Evolutionary conservation across 1,140 invertebrate species (phyloP).

Genomic region (Dolichoris vasculosae): DNA sequence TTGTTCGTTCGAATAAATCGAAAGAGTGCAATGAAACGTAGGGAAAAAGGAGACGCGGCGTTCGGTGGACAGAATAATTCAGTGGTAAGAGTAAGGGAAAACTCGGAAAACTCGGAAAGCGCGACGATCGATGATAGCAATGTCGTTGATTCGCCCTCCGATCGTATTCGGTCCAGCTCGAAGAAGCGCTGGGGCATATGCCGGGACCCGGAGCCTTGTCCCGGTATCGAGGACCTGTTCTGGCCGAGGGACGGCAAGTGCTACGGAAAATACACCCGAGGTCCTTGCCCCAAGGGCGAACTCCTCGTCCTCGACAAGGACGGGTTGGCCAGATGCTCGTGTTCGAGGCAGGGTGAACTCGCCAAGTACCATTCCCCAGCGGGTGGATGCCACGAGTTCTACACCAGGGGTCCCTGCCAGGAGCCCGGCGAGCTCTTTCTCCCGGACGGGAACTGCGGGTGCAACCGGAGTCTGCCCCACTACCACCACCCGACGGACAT

Average conservation of each 20-base stretch:
- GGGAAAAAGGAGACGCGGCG: no score
- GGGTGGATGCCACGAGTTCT: conserved; percentile 84
- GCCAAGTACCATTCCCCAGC: conserved; percentile 74
- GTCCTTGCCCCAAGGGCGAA: conserved; percentile 84
- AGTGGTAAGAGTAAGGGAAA: no score
- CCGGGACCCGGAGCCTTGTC: conserved; percentile 77
- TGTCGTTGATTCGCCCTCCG: no score
- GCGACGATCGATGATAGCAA: no score
- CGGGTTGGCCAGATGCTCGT: conserved; percentile 78
- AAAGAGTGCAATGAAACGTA: no score
- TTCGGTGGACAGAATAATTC: no score
- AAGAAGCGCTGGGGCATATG: conserved; percentile 81
- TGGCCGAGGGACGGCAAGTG: conserved; percentile 84
- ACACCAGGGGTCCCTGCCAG: conserved; percentile 84
- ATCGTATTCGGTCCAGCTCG: conserved; percentile 57
- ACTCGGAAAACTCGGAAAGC: no score
- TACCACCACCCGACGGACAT: conserved; percentile 80
- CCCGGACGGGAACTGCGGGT: conserved; percentile 83
- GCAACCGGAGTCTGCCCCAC: conserved; percentile 80
- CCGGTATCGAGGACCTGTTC: conserved; percentile 78
- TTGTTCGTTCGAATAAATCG: no score
- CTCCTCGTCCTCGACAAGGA: conserved; percentile 78
- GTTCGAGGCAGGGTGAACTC: conserved; percentile 72
- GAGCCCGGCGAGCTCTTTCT: conserved; percentile 84
- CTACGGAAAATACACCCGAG: conserved; percentile 80